Base-by-base conservation (phyloP, 2,797 vertebrate species). In the Perodicticus potto region DNA sequence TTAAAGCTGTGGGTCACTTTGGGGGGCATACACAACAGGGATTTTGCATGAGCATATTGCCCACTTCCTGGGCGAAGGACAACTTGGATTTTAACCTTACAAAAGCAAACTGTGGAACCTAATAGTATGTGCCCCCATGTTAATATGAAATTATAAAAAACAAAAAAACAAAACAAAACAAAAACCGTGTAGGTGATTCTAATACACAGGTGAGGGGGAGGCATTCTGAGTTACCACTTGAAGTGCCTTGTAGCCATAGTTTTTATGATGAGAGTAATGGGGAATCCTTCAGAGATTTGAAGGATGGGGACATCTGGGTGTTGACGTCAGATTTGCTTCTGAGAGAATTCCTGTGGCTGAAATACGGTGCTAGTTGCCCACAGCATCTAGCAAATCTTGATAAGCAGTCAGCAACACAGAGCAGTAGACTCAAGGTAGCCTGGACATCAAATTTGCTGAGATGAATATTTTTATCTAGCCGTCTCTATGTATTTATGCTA, bases 261-360 rank as follows among this genome's bases (percentile, higher is more conserved):
- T 59, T 70, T 45, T 16, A 19, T 43, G 14, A 22, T 72, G 45
- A 81, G 40, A n/a, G 1, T 29, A 59, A 45, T 59, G 49, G 14
- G 29, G 13, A 90, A 43, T 25, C 27, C 57, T 76, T 65, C 32
- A 45, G 55, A 55, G 57, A 81, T 82, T 69, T 89, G 67, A 45
- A 76, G 37, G 29, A 67, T 23, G 3, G 20, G 27, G 3, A 20
- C 55, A 20, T 9, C 4, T 40, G 19, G 14, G 11, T 53, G 10
- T 77, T 76, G 45, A 89, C 27, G 40, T 88, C 57, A 74, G 32
- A 76, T 77, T 49, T 89, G n/a, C 55, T 83, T 91, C 86, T 86
- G 72, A 90, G 65, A 80, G 22, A 27, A 77, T 77, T 16, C n/a
- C 16, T 72, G 32, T 63, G 20, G 20, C 20, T 72, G 81, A 80